Evolutionary conservation across 2,888 invertebrate species (phyloP).

Genomic region (Norana najaformis): DNA sequence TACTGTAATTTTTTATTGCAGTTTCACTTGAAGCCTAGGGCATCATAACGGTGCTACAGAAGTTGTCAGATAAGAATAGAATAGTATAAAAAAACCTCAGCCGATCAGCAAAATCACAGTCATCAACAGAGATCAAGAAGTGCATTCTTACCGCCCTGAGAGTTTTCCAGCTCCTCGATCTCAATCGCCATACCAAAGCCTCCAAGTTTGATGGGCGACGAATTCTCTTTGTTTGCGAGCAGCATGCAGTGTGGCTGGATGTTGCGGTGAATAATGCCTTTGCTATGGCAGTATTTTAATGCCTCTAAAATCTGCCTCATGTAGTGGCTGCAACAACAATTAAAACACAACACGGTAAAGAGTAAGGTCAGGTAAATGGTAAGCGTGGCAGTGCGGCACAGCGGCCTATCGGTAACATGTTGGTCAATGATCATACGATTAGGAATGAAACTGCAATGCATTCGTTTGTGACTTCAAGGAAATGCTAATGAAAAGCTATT

Average conservation of each 20-base stretch:
- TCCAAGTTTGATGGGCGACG: constrained; percentile 94
- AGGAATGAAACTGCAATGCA: too few relatives aligned
- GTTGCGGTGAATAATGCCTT: constrained; percentile 92
- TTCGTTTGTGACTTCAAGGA: too few relatives aligned
- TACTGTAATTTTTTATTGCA: background rate
- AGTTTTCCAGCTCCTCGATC: constrained; percentile 45
- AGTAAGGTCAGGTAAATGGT: background rate
- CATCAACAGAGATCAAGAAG: background rate
- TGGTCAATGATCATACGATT: too few relatives aligned
- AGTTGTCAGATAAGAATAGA: background rate
- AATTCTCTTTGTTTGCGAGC: constrained; percentile 92
- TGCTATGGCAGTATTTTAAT: constrained; percentile 90
- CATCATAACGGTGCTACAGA: too few relatives aligned
- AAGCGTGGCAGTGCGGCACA: too few relatives aligned
- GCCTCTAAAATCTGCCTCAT: constrained; percentile 97
- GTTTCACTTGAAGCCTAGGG: background rate
- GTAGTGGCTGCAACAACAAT: constrained; percentile 74
- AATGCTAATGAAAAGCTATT: too few relatives aligned
- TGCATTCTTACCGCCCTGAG: background rate
- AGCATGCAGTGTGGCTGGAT: constrained; percentile 95
- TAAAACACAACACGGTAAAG: background rate
- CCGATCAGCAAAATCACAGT: background rate
- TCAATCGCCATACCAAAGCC: constrained; percentile 96
- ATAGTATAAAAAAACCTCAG: background rate
- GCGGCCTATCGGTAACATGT: too few relatives aligned